Evolutionary conservation across 2,888 invertebrate genomes (phyloP).

Genomic region (Proisotoma minuta): DNA sequence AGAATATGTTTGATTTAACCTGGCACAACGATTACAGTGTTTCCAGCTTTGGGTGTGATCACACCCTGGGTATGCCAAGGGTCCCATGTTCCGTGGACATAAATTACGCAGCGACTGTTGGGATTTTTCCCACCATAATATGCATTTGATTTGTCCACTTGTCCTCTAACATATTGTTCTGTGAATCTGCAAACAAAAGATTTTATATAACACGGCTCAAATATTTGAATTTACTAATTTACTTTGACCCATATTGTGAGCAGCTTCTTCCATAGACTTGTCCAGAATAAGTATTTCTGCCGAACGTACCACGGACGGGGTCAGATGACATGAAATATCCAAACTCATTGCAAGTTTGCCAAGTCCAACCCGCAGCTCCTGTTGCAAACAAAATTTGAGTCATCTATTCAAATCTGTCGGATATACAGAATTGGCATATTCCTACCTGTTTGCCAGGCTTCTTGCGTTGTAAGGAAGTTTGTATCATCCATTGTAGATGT

Average conservation of each 20-base stretch:
- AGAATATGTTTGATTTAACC: conserved; percentile 43
- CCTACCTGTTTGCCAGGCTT: conserved; percentile 17
- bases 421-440: too few species aligned
- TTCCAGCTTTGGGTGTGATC: conserved; percentile 48
- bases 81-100: conserved; percentile 53
- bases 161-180: conserved; percentile 16
- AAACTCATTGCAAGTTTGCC: conserved; percentile 56
- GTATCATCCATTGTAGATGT: not conserved
- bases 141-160: conserved; percentile 18
- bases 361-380: conserved; percentile 51
- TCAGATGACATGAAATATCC: conserved; percentile 55
- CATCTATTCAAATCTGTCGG: too few species aligned
- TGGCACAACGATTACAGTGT: conserved; percentile 51
- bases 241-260: not conserved
- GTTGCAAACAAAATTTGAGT: too few species aligned
- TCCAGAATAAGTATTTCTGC: conserved; percentile 49
- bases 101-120: conserved; percentile 50
- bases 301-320: conserved; percentile 51
- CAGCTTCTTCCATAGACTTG: conserved; percentile 49
- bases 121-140: conserved; percentile 51
- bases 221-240: not conserved
- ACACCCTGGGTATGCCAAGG: conserved; percentile 55
- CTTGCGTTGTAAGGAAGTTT: conserved; percentile 12
- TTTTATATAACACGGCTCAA: too few species aligned
- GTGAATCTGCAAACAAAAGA: conserved; percentile 24